Percentiles rank a stretch among this genome's conserved stretches.
These are phyloP conservation scores for Diaprepes abbreviatus DNA, from an alignment of 2,888 invertebrate genomes.

Conservation along the genomic window DNA sequence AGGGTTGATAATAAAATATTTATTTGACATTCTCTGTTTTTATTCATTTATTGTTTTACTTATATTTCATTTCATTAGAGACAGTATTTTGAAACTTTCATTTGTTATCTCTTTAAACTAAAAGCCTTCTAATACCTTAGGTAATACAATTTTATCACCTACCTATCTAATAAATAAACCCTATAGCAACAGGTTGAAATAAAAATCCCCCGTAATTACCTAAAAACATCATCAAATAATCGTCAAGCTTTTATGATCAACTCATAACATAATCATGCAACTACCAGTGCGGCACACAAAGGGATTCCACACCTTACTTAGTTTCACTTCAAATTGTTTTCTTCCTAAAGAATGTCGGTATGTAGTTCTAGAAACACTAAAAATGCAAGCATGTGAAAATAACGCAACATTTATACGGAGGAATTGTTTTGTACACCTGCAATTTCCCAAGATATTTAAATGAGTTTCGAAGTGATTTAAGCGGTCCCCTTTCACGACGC, in stretches of 20 bases:
- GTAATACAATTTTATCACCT: constrained; percentile 1
- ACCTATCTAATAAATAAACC: not conserved
- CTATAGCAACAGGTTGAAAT: constrained; percentile 61
- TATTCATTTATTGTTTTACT: no score
- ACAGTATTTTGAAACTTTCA: no score
- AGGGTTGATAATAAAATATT: no score
- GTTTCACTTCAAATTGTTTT: not conserved
- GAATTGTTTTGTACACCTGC: constrained; percentile 31
- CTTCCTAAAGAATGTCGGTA: not conserved
- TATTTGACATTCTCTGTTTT: no score
- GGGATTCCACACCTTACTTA: not conserved
- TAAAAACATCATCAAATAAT: constrained; percentile 63
- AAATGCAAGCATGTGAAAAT: constrained; percentile 49
- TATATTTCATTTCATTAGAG: no score
- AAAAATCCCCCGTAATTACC: constrained; percentile 65
- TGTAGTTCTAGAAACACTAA: constrained; percentile 6
- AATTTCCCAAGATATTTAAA: constrained; percentile 59
- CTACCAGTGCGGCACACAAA: constrained; percentile 51
- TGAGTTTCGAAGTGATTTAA: constrained; percentile 53
- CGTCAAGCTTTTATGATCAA: constrained; percentile 64
- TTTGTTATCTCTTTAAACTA: no score
- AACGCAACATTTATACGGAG: constrained; percentile 18
- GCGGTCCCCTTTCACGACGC: constrained; percentile 55
- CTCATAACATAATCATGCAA: constrained; percentile 64
- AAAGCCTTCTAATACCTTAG: no score